Conservation (phyloP, 1,140 invertebrate genomes). For the Brachystomella parvula region DNA sequence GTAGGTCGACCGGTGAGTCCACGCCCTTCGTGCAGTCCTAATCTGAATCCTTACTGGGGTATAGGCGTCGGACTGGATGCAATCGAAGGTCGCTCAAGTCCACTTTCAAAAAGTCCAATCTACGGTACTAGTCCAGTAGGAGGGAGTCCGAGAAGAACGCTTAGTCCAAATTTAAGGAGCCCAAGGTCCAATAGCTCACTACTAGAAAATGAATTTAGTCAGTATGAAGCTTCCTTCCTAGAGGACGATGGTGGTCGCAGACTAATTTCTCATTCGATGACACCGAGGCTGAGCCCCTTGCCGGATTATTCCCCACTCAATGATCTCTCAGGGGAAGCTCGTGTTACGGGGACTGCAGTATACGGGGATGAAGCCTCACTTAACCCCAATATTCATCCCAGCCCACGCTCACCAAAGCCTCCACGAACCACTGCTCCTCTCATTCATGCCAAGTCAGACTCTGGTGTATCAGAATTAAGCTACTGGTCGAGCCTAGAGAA, state of each 20-base stretch:
- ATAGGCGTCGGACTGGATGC: background rate
- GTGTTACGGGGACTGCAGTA: background rate
- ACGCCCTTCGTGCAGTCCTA: constrained; percentile 15
- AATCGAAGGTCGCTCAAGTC: constrained; percentile 9
- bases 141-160: constrained; percentile 3
- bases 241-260: background rate
- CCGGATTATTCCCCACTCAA: constrained; percentile 31
- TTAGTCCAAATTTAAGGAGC: too few relatives aligned
- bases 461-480: constrained; percentile 73
- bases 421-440: constrained; percentile 59
- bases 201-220: constrained; percentile 9
- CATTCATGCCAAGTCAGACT: constrained; percentile 67
- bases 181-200: constrained; percentile 17
- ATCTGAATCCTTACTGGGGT: background rate
- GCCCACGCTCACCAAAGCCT: constrained; percentile 60
- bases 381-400: constrained; percentile 40
- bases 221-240: background rate
- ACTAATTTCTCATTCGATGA: constrained; percentile 14
- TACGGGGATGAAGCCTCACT: background rate
- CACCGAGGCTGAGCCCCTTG: constrained; percentile 28
- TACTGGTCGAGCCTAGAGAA: constrained; percentile 73
- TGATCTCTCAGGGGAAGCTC: constrained; percentile 29
- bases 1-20: constrained; percentile 40
- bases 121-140: constrained; percentile 8
- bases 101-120: constrained; percentile 13